phyloP scores from a whole-genome alignment of 2,888 invertebrate genomes.

The Pristionchus exspectatus region DNA sequence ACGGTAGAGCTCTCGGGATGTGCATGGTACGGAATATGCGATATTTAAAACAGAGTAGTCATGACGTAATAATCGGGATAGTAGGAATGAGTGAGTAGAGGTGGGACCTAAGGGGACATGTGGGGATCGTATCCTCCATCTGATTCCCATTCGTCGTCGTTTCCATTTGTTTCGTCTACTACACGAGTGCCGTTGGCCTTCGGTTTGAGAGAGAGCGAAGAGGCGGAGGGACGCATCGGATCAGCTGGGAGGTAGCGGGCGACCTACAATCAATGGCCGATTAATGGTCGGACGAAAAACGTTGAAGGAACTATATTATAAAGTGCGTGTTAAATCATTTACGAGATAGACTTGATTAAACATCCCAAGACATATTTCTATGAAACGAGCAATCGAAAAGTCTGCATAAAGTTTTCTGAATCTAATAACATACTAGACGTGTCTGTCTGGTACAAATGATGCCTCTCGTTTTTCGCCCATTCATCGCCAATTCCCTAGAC shows the following conservation, averaged over 20 bases:
- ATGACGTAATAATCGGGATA: neutral
- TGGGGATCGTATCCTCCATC: neutral
- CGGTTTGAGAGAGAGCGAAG: conserved; percentile 9
- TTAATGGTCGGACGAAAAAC: too few relatives aligned
- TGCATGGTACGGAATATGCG: neutral
- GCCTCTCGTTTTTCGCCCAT: too few relatives aligned
- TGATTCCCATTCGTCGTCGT: neutral
- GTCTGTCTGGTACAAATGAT: too few relatives aligned
- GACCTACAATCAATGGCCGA: neutral
- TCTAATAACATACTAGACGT: too few relatives aligned
- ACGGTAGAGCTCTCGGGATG: conserved; percentile 20
- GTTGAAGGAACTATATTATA: too few relatives aligned
- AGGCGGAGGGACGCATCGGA: conserved; percentile 15
- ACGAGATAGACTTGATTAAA: too few relatives aligned
- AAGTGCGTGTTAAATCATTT: too few relatives aligned
- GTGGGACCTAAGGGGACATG: neutral
- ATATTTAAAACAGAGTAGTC: neutral
- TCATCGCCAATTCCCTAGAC: neutral
- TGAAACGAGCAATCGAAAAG: too few relatives aligned
- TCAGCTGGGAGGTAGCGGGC: conserved; percentile 37
- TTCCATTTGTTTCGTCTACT: neutral
- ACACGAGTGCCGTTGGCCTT: neutral
- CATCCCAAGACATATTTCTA: too few relatives aligned
- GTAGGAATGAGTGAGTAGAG: neutral
- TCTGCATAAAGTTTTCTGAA: too few relatives aligned